phyloP scores from a whole-genome alignment of 1,140 invertebrate genomes.

The Himalopsyche phryganea region DNA sequence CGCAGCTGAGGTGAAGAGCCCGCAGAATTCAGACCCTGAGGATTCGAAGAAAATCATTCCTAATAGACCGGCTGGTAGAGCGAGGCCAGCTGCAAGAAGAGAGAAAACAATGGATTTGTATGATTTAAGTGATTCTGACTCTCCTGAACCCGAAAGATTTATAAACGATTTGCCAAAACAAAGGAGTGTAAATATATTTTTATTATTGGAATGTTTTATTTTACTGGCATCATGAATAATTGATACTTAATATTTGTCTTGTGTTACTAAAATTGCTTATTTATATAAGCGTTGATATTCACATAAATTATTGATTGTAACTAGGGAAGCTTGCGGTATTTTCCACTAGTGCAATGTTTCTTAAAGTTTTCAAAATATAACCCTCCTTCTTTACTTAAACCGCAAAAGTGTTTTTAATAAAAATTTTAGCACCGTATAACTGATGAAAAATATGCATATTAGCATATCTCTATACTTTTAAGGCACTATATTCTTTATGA shows the following conservation, averaged over 20 bases:
- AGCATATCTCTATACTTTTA: too few species aligned
- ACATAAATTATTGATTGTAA: too few species aligned
- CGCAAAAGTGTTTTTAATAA: too few species aligned
- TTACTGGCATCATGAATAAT: not conserved
- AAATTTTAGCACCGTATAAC: too few species aligned
- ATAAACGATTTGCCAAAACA: conserved; percentile 36
- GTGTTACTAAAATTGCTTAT: too few species aligned
- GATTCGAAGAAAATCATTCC: conserved; percentile 22
- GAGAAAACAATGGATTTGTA: conserved; percentile 26
- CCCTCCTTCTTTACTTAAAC: too few species aligned
- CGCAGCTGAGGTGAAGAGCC: conserved; percentile 43
- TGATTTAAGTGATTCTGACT: conserved; percentile 31
- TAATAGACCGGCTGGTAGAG: conserved; percentile 26
- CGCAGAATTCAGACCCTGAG: conserved; percentile 32
- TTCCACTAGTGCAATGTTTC: too few species aligned
- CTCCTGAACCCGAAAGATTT: conserved; percentile 31
- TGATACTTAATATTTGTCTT: not conserved
- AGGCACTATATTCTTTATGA: too few species aligned
- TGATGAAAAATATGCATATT: too few species aligned
- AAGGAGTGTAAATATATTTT: conserved; percentile 24
- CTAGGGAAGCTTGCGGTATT: too few species aligned
- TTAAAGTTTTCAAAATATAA: too few species aligned
- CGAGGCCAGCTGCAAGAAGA: conserved; percentile 29
- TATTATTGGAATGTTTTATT: not conserved
- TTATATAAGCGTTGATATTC: too few species aligned